Conservation (phyloP, 2,888 invertebrate species). For the Euplexia lucipara region DNA sequence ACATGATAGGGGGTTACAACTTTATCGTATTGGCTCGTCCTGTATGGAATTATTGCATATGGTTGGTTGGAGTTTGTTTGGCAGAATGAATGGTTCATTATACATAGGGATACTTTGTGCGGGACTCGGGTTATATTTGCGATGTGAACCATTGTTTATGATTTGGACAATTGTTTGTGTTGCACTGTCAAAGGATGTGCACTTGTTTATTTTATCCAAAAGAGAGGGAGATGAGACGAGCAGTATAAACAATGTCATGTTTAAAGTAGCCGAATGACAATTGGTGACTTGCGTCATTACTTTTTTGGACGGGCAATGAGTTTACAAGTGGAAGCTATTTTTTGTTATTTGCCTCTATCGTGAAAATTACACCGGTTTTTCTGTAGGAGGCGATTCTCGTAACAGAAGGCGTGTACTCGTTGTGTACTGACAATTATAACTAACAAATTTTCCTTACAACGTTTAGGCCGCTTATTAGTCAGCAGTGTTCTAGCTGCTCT, state of each 20-base stretch:
- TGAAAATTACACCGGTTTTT: too few relatives aligned
- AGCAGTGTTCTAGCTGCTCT: too few relatives aligned
- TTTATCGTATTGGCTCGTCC: slow-evolving; percentile 72
- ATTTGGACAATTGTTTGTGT: slow-evolving; percentile 90
- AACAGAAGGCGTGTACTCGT: too few relatives aligned
- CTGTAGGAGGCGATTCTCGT: too few relatives aligned
- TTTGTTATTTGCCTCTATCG: slow-evolving; percentile 21
- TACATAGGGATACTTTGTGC: slow-evolving; percentile 87
- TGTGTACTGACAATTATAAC: too few relatives aligned
- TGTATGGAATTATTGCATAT: slow-evolving; percentile 90
- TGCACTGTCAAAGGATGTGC: slow-evolving; percentile 90
- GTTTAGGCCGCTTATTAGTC: too few relatives aligned
- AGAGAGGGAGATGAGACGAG: slow-evolving; percentile 73
- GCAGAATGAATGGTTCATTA: slow-evolving; percentile 90
- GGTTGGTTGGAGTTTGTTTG: slow-evolving; percentile 90
- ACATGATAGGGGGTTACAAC: slow-evolving; percentile 80
- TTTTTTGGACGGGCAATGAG: slow-evolving; percentile 34
- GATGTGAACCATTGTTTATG: slow-evolving; percentile 90
- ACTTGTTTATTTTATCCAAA: slow-evolving; percentile 85
- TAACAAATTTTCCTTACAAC: too few relatives aligned
- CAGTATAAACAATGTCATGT: slow-evolving; percentile 78
- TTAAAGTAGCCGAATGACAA: slow-evolving; percentile 59
- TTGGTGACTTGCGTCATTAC: slow-evolving; percentile 45
- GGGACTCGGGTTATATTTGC: slow-evolving; percentile 88
- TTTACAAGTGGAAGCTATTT: neutral